Base-by-base conservation (phyloP, 2,888 invertebrate genomes). In the Schizaphis graminum region DNA sequence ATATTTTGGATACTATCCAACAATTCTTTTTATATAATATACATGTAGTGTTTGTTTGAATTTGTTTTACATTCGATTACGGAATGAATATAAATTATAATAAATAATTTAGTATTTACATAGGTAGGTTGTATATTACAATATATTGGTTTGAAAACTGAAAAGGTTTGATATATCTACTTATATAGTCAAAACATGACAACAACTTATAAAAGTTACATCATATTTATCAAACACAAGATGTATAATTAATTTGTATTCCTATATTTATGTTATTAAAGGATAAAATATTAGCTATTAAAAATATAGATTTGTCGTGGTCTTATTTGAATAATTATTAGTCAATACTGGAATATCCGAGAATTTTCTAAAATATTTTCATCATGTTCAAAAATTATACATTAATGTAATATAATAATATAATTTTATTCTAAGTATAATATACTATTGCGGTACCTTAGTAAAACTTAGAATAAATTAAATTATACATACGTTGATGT, bases 1-100 rank as follows among this genome's bases (percentile, higher is more conserved):
- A 86, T 87, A 61, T 61, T 86, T 84, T 92, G 92, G 49, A 87
- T 35, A 3, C 1, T 13, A 49, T 86, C 92, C 92, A 92, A 91
- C 28, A 26, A 86, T 35, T 61, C 57, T 35, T 92, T 87, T 77
- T 92, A 47, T 47, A 47, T 47, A 47, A 47, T 92, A 35, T 41
- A 77, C n/a, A 56, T 57, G 90, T 77, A 77, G 77, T 77, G 77
- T 90, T 90, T 61, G 21, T 77, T 47, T 61, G 47, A 84, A 84
- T 88, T 89, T 57, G 67, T 77, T 91, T 21, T 3, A 90, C 28
- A 47, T 67, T 47, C 11, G 28, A 21, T 53, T 53, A 53, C 3
- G 53, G 53, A 44, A 47, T 26, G 28, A 89, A 41, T 44, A 61
- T 44, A 61, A 61, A 57, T 61, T 28, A 44, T 44, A 53, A 24